Evolutionary conservation across 2,888 invertebrate genomes (phyloP).

Genomic region (Scaptomyza reducta): DNA sequence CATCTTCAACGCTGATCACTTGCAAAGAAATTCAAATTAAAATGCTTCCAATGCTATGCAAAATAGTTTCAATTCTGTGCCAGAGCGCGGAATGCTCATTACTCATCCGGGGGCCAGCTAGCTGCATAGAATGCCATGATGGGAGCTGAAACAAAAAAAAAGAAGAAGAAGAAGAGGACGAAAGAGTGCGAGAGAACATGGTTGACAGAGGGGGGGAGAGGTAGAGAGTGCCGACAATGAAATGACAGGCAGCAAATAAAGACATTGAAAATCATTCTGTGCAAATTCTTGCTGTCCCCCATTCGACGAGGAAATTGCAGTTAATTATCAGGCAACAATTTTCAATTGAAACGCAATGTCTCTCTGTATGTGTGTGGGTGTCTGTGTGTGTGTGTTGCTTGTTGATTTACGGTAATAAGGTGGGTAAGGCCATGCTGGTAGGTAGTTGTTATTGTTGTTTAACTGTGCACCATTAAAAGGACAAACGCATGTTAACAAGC

Average conservation of each 20-base stretch:
- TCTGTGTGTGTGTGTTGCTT: constrained; percentile 38
- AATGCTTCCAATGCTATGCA: constrained; percentile 78
- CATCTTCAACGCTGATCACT: constrained; percentile 60
- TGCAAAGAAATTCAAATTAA: constrained; percentile 80
- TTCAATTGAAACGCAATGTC: constrained; percentile 31
- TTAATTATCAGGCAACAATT: constrained; percentile 59
- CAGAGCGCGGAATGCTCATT: constrained; percentile 77
- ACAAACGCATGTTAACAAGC: constrained; percentile 73
- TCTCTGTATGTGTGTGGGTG: constrained; percentile 16
- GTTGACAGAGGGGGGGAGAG: constrained; percentile 5
- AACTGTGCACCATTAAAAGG: constrained; percentile 52
- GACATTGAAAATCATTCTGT: constrained; percentile 41
- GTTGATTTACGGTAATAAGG: constrained; percentile 72
- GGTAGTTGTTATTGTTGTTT: constrained; percentile 34
- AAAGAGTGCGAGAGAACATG: background rate
- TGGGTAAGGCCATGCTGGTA: constrained; percentile 24
- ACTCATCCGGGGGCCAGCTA: constrained; percentile 39
- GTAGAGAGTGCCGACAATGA: constrained; percentile 22
- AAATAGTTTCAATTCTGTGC: constrained; percentile 79
- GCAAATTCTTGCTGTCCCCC: constrained; percentile 18
- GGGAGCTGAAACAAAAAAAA: constrained; percentile 19
- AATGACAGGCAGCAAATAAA: constrained; percentile 48
- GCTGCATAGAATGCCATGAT: background rate
- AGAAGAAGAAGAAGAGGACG: too few relatives aligned
- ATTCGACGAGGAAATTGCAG: constrained; percentile 68